Evolutionary conservation across 1,140 invertebrate genomes (phyloP).

Genomic region (Octopus bimaculoides): DNA sequence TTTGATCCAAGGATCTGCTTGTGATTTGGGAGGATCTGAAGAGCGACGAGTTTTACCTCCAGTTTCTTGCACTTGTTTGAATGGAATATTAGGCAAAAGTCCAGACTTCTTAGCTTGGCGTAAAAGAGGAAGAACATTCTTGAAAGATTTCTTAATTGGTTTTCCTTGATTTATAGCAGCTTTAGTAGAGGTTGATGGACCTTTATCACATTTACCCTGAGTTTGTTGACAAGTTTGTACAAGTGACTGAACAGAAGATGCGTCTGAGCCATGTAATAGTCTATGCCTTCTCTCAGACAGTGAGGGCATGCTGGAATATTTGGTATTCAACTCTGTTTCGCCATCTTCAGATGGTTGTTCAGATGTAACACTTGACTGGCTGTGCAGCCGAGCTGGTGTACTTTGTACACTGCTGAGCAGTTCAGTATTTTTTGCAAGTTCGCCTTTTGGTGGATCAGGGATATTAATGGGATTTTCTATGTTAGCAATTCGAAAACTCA

Average conservation of each 20-base stretch:
- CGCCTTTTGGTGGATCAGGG: neutral
- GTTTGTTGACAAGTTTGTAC: too few species aligned
- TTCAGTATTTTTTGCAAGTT: neutral
- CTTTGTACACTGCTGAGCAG: neutral
- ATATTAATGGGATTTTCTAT: neutral
- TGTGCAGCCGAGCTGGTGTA: neutral
- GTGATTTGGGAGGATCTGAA: neutral
- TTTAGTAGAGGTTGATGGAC: neutral
- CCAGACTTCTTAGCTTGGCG: neutral
- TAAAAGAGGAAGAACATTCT: conserved; percentile 1
- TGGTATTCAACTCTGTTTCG: neutral
- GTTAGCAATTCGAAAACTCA: conserved; percentile 1
- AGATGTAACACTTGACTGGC: neutral
- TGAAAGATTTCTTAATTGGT: neutral
- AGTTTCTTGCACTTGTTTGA: neutral
- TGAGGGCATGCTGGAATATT: conserved; percentile 13
- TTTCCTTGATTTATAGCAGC: neutral
- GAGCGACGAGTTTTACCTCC: neutral
- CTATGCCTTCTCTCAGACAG: neutral
- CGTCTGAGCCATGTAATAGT: too few species aligned
- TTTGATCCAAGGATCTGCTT: conserved; percentile 1
- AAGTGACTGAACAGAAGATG: too few species aligned
- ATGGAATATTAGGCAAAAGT: neutral
- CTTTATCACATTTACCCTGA: too few species aligned
- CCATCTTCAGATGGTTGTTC: neutral